Evolutionary conservation across 2,888 invertebrate species (phyloP).

Genomic region (Drosophila kambysellisi): DNA sequence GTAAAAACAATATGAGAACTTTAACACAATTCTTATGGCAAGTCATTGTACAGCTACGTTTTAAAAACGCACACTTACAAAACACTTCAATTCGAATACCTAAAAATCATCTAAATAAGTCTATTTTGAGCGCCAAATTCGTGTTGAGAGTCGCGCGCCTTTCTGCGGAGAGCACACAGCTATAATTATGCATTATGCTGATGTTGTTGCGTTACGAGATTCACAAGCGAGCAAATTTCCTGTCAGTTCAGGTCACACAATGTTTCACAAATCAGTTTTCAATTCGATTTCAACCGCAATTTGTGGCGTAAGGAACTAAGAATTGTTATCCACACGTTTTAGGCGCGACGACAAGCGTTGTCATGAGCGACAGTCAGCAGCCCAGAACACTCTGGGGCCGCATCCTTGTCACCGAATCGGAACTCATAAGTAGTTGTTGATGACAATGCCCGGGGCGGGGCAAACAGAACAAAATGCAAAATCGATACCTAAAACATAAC

Average conservation of each 20-base stretch:
- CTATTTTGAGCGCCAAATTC: slow-evolving; percentile 83
- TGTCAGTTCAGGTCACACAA: slow-evolving; percentile 37
- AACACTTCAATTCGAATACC: slow-evolving; percentile 67
- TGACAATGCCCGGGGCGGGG: slow-evolving; percentile 49
- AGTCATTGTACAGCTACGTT: slow-evolving; percentile 70
- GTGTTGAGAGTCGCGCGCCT: slow-evolving; percentile 60
- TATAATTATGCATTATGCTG: slow-evolving; percentile 10
- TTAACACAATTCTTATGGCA: slow-evolving; percentile 74
- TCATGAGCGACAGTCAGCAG: slow-evolving; percentile 68
- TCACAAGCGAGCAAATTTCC: slow-evolving; percentile 26
- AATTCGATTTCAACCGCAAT: slow-evolving; percentile 38
- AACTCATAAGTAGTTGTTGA: slow-evolving; percentile 76
- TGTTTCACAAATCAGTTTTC: slow-evolving; percentile 58
- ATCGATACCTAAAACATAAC: slow-evolving; percentile 69
- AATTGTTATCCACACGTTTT: slow-evolving; percentile 47
- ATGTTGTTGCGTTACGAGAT: slow-evolving; percentile 42
- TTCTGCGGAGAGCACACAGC: slow-evolving; percentile 25
- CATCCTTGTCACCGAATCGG: slow-evolving; percentile 65
- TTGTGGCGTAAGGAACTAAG: slow-evolving; percentile 65
- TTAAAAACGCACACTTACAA: slow-evolving; percentile 67
- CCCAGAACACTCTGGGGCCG: slow-evolving; percentile 35
- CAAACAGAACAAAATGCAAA: slow-evolving; percentile 63
- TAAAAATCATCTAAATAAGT: slow-evolving; percentile 80
- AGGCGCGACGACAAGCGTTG: slow-evolving; percentile 68
- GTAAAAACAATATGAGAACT: slow-evolving; percentile 46